phyloP scores from a whole-genome alignment of 2,113 vertebrate species.

The Orthonyx spaldingii region DNA sequence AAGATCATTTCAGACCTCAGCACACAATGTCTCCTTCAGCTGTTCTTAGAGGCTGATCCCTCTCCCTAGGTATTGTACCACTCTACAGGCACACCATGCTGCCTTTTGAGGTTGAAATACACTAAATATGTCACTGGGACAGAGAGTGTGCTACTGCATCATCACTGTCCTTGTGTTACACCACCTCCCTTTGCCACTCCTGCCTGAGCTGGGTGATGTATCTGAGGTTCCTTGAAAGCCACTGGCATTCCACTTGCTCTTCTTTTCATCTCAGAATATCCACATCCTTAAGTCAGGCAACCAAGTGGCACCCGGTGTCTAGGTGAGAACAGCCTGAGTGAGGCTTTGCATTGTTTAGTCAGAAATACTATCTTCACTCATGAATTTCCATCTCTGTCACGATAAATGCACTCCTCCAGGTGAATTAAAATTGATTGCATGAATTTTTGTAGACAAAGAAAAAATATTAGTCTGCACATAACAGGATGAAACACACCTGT shows the following conservation, averaged over 20 bases:
- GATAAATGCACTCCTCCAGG: not conserved
- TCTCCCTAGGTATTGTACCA: not conserved
- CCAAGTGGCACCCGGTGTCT: not conserved
- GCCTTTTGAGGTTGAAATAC: not conserved
- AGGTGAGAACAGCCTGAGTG: not conserved
- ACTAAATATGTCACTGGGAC: not conserved
- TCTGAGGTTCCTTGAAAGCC: not conserved
- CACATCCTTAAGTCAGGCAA: not conserved
- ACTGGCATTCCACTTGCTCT: not conserved
- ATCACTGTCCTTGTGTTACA: not conserved
- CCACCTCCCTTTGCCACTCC: accelerated
- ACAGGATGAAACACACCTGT: not conserved
- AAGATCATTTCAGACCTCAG: not conserved
- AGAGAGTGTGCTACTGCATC: not conserved
- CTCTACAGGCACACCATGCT: accelerated
- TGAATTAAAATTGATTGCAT: slow-evolving; percentile 2
- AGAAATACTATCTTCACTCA: not conserved
- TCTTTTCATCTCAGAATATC: not conserved
- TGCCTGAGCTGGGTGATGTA: not conserved
- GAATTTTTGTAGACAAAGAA: not conserved
- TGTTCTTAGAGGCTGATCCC: not conserved
- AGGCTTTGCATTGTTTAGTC: not conserved
- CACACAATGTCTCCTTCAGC: not conserved
- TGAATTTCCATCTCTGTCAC: not conserved
- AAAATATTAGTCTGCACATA: not conserved